Base-by-base conservation (phyloP, 2,797 vertebrate species). In the Crocidura indochinensis region DNA sequence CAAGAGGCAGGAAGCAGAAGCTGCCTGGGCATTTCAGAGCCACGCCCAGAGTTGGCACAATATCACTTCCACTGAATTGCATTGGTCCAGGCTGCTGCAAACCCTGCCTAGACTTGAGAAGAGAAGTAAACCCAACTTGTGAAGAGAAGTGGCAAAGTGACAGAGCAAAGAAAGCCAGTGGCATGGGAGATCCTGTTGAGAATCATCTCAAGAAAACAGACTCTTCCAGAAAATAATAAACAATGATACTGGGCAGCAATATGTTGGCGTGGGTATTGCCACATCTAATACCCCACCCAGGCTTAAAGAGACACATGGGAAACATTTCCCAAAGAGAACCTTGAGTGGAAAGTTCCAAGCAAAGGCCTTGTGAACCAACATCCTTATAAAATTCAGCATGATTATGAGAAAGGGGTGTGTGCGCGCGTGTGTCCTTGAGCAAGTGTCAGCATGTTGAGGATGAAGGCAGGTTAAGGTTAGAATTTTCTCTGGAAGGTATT, bases 31-130 rank as follows among this genome's bases (percentile, higher is more conserved):
- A 76, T 76, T 79, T 83, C 27, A 88, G 68, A 85, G 77, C 20
- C 90, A 79, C 5, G 3, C 68, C 47, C 22, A 68, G n/a, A 88
- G 82, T 29, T 73, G 27, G 60, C 71, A 76, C 64, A 51, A 19
- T 76, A 69, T 49, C 53, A 22, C 20, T 90, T 92, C 46, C 53
- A 71, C 12, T 3, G 14, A 62, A 62, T 51, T 62, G 29, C 20
- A 53, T 38, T 49, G 2, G 62, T 81, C 69, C 81, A 53, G 83
- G 38, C 60, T 91, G 75, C 71, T 31, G 72, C 46, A 56, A 44
- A 38, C 27, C 84, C 75, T 85, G n/a, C 44, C 62, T 84, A 77
- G 38, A 76, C 73, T 79, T 17, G 69, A 65, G 87, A 92, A 91
- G 74, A 89, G 56, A 91, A 73, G 56, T 17, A 86, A 87, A 31